A percentile compares a stretch with the other conserved stretches of the same genome.
Evolutionary conservation across 2,888 invertebrate species (phyloP).

Genomic region (Caenorhabditis sp.): DNA sequence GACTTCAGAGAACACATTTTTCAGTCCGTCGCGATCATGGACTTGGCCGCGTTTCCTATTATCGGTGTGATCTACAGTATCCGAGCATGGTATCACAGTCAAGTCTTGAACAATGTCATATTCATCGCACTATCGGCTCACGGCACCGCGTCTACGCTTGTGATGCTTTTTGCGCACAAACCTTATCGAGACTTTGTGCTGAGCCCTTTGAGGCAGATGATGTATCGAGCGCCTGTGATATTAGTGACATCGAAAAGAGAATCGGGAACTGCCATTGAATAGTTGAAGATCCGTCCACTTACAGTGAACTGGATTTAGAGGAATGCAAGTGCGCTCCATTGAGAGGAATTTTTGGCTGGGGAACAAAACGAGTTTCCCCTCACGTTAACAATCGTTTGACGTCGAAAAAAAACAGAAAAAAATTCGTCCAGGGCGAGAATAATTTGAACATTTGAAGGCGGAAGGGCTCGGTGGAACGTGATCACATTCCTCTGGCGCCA

Average conservation of each 20-base stretch:
- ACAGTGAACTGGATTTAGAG: too few species aligned
- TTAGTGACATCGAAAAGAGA: background rate
- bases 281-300: too few species aligned
- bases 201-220: background rate
- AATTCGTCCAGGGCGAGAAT: too few species aligned
- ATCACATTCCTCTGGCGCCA: too few species aligned
- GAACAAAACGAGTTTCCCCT: too few species aligned
- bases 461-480: too few species aligned
- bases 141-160: conserved; percentile 15
- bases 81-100: conserved; percentile 23
- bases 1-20: background rate
- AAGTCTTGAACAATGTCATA: conserved; percentile 25
- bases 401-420: too few species aligned
- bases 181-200: conserved; percentile 11
- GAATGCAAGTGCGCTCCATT: too few species aligned
- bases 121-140: background rate
- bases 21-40: background rate
- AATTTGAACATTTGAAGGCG: too few species aligned
- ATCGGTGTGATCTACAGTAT: background rate
- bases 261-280: too few species aligned
- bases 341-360: too few species aligned
- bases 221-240: background rate
- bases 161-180: conserved; percentile 28
- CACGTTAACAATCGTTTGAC: too few species aligned
- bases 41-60: background rate